These are phyloP conservation scores for Hyposoter didymator DNA, from an alignment of 2,888 invertebrate species.

Conservation along the genomic window DNA sequence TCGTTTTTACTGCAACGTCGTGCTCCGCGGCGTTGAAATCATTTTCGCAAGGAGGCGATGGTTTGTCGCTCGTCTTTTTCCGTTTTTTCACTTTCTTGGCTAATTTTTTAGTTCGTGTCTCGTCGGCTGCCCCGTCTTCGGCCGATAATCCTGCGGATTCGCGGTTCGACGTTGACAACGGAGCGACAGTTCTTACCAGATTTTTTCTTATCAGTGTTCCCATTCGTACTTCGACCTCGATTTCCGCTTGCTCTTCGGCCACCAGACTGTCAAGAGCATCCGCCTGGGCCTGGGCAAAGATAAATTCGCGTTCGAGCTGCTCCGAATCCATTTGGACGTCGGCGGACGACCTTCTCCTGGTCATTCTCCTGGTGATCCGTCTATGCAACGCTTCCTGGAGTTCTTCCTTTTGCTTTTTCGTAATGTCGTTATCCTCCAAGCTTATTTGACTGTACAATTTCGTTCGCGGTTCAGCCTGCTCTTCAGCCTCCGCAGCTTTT, in stretches of 20 bases:
- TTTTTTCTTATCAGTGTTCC: constrained; percentile 75
- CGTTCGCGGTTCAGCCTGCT: constrained; percentile 61
- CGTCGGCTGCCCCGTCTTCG: constrained; percentile 33
- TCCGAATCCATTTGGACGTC: constrained; percentile 79
- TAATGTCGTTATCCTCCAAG: constrained; percentile 67
- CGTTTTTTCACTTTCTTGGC: constrained; percentile 75
- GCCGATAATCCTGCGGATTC: constrained; percentile 65
- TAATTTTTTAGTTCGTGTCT: constrained; percentile 59
- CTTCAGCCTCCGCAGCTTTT: constrained; percentile 75
- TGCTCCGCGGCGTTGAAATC: constrained; percentile 44
- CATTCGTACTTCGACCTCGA: constrained; percentile 78
- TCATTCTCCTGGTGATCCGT: constrained; percentile 80
- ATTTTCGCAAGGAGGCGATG: constrained; percentile 62
- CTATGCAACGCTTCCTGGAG: constrained; percentile 75
- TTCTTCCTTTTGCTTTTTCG: constrained; percentile 69
- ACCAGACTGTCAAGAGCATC: constrained; percentile 81
- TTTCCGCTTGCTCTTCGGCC: constrained; percentile 82
- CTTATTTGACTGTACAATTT: constrained; percentile 74
- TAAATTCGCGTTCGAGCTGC: constrained; percentile 78
- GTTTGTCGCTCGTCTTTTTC: constrained; percentile 73
- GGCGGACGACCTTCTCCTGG: constrained; percentile 80
- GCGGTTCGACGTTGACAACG: constrained; percentile 49
- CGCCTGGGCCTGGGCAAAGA: constrained; percentile 80
- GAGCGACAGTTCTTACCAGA: constrained; percentile 51
- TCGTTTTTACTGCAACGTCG: constrained; percentile 14